Conservation (phyloP, 2,113 vertebrate species). For the Grammomys dolichurus region DNA sequence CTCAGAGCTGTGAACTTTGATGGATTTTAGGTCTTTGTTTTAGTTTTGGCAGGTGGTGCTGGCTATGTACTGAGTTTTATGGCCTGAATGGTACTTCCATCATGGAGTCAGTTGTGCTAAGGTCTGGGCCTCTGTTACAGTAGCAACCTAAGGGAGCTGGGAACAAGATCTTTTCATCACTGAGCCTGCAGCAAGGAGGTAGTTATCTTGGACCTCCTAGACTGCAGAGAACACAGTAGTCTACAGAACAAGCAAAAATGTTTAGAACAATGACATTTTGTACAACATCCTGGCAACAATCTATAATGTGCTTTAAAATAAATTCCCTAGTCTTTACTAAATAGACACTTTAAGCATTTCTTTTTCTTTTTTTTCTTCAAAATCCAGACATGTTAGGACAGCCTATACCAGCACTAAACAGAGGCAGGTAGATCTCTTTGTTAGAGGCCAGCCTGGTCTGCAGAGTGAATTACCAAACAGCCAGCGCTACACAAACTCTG, state of each 20-base stretch:
- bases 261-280: background rate
- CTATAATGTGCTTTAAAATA: background rate
- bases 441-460: background rate
- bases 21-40: background rate
- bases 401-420: background rate
- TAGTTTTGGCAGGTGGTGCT: background rate
- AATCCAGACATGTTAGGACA: background rate
- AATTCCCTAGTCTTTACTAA: background rate
- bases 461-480: background rate
- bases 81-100: background rate
- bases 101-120: background rate
- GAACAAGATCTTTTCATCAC: background rate
- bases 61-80: background rate
- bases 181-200: background rate
- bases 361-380: background rate
- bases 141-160: background rate
- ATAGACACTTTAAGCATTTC: background rate
- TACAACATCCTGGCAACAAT: background rate
- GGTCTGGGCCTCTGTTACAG: background rate
- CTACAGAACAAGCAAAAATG: background rate
- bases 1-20: background rate
- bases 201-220: background rate
- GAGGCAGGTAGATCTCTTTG: background rate
- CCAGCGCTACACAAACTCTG: background rate
- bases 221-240: background rate